Evolutionary conservation across 1,140 invertebrate species (phyloP).

Genomic region (Chironomus tepperi): DNA sequence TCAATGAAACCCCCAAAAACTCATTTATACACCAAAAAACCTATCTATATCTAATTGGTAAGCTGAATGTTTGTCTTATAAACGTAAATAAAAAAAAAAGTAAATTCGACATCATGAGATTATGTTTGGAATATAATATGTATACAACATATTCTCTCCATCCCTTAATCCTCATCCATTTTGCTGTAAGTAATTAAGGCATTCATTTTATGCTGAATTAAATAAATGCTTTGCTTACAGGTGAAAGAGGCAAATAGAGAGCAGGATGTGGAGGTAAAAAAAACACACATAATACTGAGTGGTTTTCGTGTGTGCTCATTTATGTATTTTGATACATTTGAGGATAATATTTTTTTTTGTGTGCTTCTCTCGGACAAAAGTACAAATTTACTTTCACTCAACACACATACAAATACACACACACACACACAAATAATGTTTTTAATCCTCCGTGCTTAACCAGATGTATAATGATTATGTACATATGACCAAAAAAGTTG

Average conservation of each 20-base stretch:
- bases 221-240: conserved; percentile 18
- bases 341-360: neutral
- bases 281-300: neutral
- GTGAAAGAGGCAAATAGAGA: neutral
- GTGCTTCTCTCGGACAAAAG: neutral
- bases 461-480: neutral
- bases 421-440: neutral
- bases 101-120: conserved; percentile 13
- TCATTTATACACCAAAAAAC: too few species aligned
- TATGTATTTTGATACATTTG: conserved; percentile 2
- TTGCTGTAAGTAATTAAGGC: conserved; percentile 20
- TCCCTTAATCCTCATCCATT: conserved; percentile 9
- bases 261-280: neutral
- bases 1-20: too few species aligned
- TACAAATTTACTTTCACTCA: neutral
- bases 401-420: neutral
- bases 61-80: neutral
- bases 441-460: conserved; percentile 12
- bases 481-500: neutral
- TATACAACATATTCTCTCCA: neutral
- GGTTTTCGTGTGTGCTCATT: neutral
- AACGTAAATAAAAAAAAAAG: conserved; percentile 15
- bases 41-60: too few species aligned
- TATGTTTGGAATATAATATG: conserved; percentile 8
- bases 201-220: conserved; percentile 20